Evolutionary conservation across 2,888 invertebrate genomes (phyloP), one percentile per base, ranked within the genome.

Genomic region (Drosophila prostipennis): DNA sequence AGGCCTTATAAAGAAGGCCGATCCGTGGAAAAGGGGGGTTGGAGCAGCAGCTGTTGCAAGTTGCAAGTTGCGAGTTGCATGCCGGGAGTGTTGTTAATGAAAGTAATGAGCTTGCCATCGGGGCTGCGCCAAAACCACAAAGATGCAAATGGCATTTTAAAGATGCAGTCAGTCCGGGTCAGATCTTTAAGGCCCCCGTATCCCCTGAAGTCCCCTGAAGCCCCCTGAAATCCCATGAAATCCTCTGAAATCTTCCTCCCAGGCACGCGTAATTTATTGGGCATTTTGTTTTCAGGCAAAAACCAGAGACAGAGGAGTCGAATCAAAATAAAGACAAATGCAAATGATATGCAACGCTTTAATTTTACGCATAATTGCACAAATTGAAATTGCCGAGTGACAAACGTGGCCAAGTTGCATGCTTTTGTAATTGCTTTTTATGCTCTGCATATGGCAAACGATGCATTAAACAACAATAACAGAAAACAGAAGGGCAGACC

Each of bases 101-200:
- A 88, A 84, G 86, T 80, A 87, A 87, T 87, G 87, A 87, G 84
- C 82, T 79, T 76, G 87, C 85, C 78, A 68, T 48, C 58, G 67
- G 64, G 55, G 54, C 77, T 69, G 75, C 63, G 71, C 74, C 74
- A 55, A 83, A 89, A 83, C 89, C 90, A 78, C 90, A 90, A 82
- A 87, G 87, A 87, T 89, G 90, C 89, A 85, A 89, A 87, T 89
- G 91, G 90, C 90, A 91, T 91, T 90, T 91, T 89, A 90, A 90
- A 86, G 87, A 85, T 89, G 89, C 90, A 87, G 80, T 77, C 82
- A 72, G 72, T 72, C 61, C 77, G 83, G 81, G 85, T 81, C 85
- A 87, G 76, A 57, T 74, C 61, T 46, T 11, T n/a, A 11, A 7
- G 11, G 13, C 29, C 46, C 46, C 46, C 10, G 3, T 32, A 4